Evolutionary conservation across 2,888 invertebrate species (phyloP).

Genomic region (Cryptophagus acutangulus): DNA sequence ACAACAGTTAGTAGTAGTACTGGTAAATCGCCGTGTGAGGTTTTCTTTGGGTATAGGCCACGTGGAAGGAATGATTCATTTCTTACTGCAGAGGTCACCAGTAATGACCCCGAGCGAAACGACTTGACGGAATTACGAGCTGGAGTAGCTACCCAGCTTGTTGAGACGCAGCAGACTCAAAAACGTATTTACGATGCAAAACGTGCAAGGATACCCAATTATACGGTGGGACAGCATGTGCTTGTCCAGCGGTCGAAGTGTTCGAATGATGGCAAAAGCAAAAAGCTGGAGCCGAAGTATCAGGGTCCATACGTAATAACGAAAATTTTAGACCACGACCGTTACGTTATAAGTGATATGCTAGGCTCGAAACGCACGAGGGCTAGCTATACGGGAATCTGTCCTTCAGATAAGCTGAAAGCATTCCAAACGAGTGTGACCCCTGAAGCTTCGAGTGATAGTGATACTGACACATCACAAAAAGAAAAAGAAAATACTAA

Average conservation of each 20-base stretch:
- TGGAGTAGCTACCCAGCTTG: conserved; percentile 12
- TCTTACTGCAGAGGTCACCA: conserved; percentile 18
- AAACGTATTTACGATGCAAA: conserved; percentile 17
- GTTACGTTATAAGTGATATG: conserved; percentile 20
- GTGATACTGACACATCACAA: conserved; percentile 2
- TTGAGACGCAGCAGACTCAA: conserved; percentile 12
- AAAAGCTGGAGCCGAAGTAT: conserved; percentile 23
- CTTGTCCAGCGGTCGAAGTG: conserved; percentile 15
- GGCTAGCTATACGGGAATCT: conserved; percentile 20
- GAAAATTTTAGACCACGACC: conserved; percentile 24
- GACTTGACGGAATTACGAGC: conserved; percentile 12
- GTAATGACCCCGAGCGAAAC: conserved; percentile 9
- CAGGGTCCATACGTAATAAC: conserved; percentile 22
- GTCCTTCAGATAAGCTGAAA: conserved; percentile 22
- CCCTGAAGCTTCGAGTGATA: conserved; percentile 9
- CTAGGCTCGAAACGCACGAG: conserved; percentile 20
- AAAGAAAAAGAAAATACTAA: too few relatives aligned
- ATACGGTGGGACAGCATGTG: conserved; percentile 25
- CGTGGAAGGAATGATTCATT: conserved; percentile 23
- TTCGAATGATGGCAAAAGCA: conserved; percentile 23
- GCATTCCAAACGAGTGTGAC: conserved; percentile 11
- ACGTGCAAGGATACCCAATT: conserved; percentile 18
- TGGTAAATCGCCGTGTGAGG: conserved; percentile 24
- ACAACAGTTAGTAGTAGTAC: conserved; percentile 22
- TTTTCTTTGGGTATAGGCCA: conserved; percentile 28